These are phyloP conservation scores for Ondatra zibethicus DNA, from an alignment of 2,113 vertebrate species.

Conservation along the genomic window DNA sequence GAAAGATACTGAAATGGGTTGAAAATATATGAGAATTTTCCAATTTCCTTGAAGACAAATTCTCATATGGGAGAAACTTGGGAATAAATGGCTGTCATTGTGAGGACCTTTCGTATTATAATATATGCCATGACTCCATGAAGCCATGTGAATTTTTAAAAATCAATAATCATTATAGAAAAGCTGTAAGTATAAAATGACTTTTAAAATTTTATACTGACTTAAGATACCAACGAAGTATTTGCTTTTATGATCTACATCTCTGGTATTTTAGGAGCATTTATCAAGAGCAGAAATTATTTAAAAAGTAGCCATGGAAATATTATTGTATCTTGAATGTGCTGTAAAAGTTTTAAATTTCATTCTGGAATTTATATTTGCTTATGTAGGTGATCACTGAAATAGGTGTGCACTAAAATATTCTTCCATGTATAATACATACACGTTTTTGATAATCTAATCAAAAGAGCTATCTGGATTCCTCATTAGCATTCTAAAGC, in stretches of 20 bases:
- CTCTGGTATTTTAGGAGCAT: neutral
- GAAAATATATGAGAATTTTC: neutral
- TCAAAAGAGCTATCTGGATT: neutral
- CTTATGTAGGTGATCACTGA: neutral
- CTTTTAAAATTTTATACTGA: neutral
- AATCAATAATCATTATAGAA: neutral
- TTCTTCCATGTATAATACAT: neutral
- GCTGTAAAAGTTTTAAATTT: neutral
- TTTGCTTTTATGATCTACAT: neutral
- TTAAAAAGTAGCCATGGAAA: neutral
- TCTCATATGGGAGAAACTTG: neutral
- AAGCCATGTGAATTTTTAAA: neutral
- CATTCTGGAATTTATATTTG: neutral
- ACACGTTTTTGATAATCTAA: neutral
- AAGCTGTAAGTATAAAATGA: neutral
- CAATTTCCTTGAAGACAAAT: neutral
- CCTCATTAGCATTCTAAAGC: neutral
- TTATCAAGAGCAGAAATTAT: neutral
- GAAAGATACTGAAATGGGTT: neutral
- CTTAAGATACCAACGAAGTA: constrained; percentile 11
- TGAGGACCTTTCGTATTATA: neutral
- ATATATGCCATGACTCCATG: neutral
- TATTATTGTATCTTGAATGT: neutral
- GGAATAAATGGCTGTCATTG: neutral
- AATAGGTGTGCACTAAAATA: neutral